Percentiles rank a stretch among this genome's conserved stretches.
Evolutionary conservation across 2,113 vertebrate genomes (phyloP).

Genomic region (Chaetops frenatus): DNA sequence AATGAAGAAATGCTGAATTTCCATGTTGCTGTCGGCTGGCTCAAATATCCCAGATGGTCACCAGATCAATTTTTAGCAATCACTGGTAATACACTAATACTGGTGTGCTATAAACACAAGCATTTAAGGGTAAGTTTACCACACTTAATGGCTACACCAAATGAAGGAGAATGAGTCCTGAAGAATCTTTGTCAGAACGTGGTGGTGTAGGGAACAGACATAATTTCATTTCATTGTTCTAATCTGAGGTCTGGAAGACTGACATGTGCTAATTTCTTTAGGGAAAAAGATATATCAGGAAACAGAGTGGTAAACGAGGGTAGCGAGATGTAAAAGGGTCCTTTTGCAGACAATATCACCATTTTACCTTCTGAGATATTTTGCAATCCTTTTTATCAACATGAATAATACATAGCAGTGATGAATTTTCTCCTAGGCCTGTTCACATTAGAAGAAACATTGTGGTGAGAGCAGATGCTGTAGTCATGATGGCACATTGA

Average conservation of each 20-base stretch:
- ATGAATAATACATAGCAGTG: background rate
- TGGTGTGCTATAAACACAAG: background rate
- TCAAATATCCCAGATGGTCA: background rate
- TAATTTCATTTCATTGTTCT: background rate
- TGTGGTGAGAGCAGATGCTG: constrained; percentile 20
- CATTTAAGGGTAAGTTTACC: background rate
- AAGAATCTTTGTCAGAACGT: background rate
- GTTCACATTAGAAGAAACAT: background rate
- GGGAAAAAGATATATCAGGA: background rate
- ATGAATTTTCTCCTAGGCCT: constrained; percentile 5
- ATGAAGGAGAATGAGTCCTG: background rate
- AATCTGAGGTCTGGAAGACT: background rate
- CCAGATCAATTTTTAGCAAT: background rate
- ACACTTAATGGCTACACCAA: background rate
- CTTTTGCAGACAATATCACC: background rate
- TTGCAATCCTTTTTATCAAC: background rate
- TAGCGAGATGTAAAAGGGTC: background rate
- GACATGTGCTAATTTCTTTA: background rate
- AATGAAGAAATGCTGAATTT: background rate
- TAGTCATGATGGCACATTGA: background rate
- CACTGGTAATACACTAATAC: background rate
- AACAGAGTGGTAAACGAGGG: background rate
- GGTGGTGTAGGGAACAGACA: background rate
- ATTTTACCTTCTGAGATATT: background rate
- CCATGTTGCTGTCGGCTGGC: background rate